Base-by-base conservation (phyloP, 2,888 invertebrate genomes). In the Galeruca laticollis region DNA sequence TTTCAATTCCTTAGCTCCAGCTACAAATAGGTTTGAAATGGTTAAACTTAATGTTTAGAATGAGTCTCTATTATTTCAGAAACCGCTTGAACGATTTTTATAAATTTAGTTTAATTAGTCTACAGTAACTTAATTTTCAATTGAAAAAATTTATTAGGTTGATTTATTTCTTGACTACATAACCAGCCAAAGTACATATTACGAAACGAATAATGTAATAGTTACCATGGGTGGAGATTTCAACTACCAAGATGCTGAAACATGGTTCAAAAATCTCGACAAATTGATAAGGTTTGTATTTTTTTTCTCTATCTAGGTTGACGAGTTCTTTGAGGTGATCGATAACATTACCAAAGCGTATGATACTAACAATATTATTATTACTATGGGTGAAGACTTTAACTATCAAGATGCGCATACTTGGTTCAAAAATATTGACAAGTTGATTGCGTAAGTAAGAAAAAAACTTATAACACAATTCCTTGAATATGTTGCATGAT, bases 381-480 rank as follows among this genome's bases (percentile, higher is more conserved):
- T 97, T 61, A 94, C 97, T 0, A 97, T 97, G 96, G 97, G 97
- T 0, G 93, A 94, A 76, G 97, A 98, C 85, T 98, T 98, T 83
- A 90, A 93, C 78, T 97, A 94, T 82, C 93, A 94, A 83, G 88
- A 90, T 72, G 92, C 93, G 0, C 86, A 87, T 20, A 88, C 90
- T 86, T 95, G 95, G 92, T 98, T 89, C 86, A 90, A 88, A 75
- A 97, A 97, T 84, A 86, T 98, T 85, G 97, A 98, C 82, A 95
- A 93, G 82, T 87, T 98, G 13, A 96, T 98, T 76, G 87, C 90
- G 91, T 94, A 90, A 74, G 76, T 77, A 70, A 31, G 18, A 2
- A 59, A 15, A 18, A 20, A 26, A 26, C 26, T 26, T 26, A 26
- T 26, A 5, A 26, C 3, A 26, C 26, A 26, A 26, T 26, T 26